Base-by-base conservation (phyloP, 2,888 invertebrate species). In the Scrobipalpa costella region DNA sequence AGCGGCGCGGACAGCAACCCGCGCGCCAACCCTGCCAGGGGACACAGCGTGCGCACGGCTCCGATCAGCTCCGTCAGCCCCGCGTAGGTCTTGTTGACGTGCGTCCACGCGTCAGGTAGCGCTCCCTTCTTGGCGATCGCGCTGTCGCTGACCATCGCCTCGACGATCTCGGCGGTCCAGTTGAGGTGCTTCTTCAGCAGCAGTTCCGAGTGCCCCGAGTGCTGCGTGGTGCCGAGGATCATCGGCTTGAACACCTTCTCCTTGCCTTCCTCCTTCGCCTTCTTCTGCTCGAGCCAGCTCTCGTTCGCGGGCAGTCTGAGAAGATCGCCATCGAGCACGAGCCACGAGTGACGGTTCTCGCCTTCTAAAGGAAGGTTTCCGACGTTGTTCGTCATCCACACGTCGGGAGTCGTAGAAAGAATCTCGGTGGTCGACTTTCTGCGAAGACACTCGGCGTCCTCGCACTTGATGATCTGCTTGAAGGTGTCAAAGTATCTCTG, bases 1-100 rank as follows among this genome's bases (percentile, higher is more conserved):
- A 96, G 93, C 6, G 96, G 94, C 58, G 94, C 94, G 15, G 91
- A 86, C 7, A 92, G 90, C 70, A 94, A 94, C 71, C 93, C 82
- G 7, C 93, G 92, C 11, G 95, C 94, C 61, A 96, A 92, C 11
- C 93, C 93, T 55, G 95, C 88, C 63, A 97, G 83, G 0, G 97
- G 97, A 75, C 97, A 97, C 57, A 96, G 92, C 1, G 95, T 96
- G 62, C 96, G 93, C 27, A 97, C 94, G 70, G 96, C 95, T 0
- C 96, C 95, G 33, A 96, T 94, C 92, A 97, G 93, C 60, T 94
- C 90, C 15, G 94, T 93, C 55, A 96, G 84, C 34, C 95, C 95
- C 64, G 92, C 88, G 90, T 95, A 94, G 0, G 94, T 95, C 63
- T 93, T 89, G 68, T 95, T 94, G 78, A 96, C 96, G 67, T 93